Evolutionary conservation across 2,113 vertebrate species (phyloP).

Genomic region (Antechinus flavipes): DNA sequence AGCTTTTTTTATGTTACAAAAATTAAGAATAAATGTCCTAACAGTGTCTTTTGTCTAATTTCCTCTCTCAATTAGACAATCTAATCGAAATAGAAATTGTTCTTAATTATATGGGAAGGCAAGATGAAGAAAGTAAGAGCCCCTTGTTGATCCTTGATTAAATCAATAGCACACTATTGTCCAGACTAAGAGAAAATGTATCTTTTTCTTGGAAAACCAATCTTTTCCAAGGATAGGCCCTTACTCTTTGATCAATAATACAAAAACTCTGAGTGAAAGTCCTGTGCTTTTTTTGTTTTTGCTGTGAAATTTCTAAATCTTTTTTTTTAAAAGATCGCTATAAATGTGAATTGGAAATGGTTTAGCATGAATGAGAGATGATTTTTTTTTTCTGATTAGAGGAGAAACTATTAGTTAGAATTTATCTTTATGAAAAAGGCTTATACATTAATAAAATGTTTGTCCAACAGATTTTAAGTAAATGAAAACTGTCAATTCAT

Average conservation of each 20-base stretch:
- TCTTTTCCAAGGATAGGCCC: background rate
- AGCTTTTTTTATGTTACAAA: background rate
- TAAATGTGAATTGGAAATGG: background rate
- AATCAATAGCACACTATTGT: background rate
- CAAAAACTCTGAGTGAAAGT: background rate
- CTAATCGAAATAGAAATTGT: background rate
- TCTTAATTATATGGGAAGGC: background rate
- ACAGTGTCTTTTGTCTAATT: background rate
- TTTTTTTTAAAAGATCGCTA: background rate
- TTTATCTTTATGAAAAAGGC: background rate
- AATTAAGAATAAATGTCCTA: background rate
- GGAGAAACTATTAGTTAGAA: background rate
- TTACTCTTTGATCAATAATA: background rate
- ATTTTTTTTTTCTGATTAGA: background rate
- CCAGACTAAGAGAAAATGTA: background rate
- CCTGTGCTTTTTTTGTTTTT: background rate
- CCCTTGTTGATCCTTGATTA: background rate
- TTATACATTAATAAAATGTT: background rate
- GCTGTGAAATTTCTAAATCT: background rate
- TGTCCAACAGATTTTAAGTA: background rate
- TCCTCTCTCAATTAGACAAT: background rate
- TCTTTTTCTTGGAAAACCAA: background rate
- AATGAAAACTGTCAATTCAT: background rate
- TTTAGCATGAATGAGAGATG: background rate
- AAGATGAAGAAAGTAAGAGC: background rate